Evolutionary conservation across 2,797 vertebrate species (phyloP).

Genomic region (Micrastur ruficollis): DNA sequence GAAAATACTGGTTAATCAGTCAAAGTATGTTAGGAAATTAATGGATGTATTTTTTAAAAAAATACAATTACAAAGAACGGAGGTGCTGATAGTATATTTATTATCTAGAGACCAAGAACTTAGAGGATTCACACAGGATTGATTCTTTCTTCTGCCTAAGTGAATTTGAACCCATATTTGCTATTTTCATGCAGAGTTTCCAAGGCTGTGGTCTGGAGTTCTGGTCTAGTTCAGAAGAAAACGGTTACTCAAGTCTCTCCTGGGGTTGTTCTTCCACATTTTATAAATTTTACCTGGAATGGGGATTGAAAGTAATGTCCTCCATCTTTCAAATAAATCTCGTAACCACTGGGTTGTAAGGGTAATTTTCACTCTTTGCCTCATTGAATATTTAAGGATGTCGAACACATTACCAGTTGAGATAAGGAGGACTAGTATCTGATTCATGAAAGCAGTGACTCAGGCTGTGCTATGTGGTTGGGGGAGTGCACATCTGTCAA

Average conservation of each 20-base stretch:
- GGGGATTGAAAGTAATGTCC: neutral
- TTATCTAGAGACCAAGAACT: neutral
- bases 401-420: neutral
- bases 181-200: neutral
- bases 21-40: neutral
- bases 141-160: neutral
- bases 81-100: neutral
- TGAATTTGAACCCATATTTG: neutral
- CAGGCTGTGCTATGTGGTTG: neutral
- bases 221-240: neutral
- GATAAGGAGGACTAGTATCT: neutral
- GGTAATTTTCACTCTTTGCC: neutral
- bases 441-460: neutral
- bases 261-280: neutral
- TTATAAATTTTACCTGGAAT: neutral
- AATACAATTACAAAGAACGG: neutral
- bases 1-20: neutral
- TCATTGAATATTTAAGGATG: neutral
- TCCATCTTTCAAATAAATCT: neutral
- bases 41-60: neutral
- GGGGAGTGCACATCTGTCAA: neutral
- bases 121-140: neutral
- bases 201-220: neutral
- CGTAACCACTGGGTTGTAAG: neutral
- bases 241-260: neutral